Conservation (phyloP, 2,113 vertebrate species). For the Onychostruthus taczanowskii region DNA sequence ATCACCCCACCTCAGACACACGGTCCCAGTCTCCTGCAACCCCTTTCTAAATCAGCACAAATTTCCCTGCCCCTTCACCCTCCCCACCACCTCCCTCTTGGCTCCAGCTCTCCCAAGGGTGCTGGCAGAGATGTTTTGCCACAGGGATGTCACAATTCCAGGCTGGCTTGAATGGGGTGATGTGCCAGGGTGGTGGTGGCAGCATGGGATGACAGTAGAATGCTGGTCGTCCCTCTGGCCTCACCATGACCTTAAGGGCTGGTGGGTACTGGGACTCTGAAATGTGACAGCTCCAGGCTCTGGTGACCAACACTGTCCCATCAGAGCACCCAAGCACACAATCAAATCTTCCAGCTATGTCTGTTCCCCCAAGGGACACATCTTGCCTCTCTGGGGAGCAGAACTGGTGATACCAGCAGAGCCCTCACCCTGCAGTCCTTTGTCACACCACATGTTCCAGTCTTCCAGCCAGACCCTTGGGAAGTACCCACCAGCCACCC, state of each 20-base stretch:
- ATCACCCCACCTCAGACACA: not conserved
- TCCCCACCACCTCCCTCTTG: not conserved
- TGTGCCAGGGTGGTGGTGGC: fast-evolving
- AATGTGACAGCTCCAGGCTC: not conserved
- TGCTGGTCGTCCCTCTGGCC: not conserved
- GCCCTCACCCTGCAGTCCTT: fast-evolving
- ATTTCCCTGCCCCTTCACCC: not conserved
- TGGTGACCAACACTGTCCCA: not conserved
- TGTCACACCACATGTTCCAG: not conserved
- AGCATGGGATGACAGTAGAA: fast-evolving
- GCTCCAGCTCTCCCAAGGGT: fast-evolving
- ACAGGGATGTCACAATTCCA: not conserved
- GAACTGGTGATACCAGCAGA: not conserved
- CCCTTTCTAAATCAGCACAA: slow-evolving; percentile 60
- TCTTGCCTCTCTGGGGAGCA: not conserved
- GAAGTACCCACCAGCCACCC: not conserved
- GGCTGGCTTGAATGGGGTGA: not conserved
- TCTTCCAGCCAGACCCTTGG: slow-evolving; percentile 5
- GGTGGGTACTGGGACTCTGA: fast-evolving
- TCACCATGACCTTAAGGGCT: fast-evolving
- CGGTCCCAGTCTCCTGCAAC: not conserved
- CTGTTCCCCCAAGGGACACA: not conserved
- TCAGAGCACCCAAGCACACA: fast-evolving
- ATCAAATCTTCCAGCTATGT: slow-evolving; percentile 14
- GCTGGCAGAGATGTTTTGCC: not conserved